A percentile compares a stretch with the other conserved stretches of the same genome.
These are phyloP conservation scores for Drosophila novamexicana DNA, from an alignment of 1,140 invertebrate genomes.

Conservation along the genomic window DNA sequence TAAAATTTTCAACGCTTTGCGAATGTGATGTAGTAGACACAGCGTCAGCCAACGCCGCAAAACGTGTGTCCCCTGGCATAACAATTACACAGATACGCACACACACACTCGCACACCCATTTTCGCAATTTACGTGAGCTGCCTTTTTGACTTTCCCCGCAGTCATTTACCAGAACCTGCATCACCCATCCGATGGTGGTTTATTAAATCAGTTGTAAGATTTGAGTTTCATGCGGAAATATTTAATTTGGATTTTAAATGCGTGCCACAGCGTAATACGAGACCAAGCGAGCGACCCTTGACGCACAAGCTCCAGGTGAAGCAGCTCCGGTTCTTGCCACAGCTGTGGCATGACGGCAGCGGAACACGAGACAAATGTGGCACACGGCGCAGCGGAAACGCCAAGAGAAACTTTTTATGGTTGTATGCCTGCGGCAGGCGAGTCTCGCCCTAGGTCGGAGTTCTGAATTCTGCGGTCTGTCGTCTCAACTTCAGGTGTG, in stretches of 20 bases:
- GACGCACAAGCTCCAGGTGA: constrained; percentile 28
- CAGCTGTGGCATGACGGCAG: constrained; percentile 15
- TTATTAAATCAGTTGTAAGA: constrained; percentile 83
- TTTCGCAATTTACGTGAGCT: constrained; percentile 70
- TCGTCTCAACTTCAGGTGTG: constrained; percentile 50
- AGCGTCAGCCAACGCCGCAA: constrained; percentile 28
- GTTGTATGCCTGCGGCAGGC: constrained; percentile 34
- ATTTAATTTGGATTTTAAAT: constrained; percentile 83
- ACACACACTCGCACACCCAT: constrained; percentile 14
- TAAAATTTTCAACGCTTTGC: constrained; percentile 53
- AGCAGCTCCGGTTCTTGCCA: constrained; percentile 9
- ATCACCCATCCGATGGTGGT: constrained; percentile 43
- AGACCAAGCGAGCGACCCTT: constrained; percentile 58
- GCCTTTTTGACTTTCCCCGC: constrained; percentile 70
- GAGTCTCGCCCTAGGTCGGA: not conserved
- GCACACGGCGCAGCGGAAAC: constrained; percentile 32
- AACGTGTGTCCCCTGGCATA: constrained; percentile 54
- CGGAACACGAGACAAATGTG: constrained; percentile 70
- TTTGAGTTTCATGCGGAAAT: constrained; percentile 81
- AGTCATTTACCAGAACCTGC: constrained; percentile 37
- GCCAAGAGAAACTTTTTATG: constrained; percentile 56
- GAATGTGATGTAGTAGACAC: constrained; percentile 4
- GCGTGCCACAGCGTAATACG: constrained; percentile 71
- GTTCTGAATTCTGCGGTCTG: not conserved
- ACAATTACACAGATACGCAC: constrained; percentile 53